phyloP scores from a whole-genome alignment of 2,113 vertebrate species.

The Etia nguti region DNA sequence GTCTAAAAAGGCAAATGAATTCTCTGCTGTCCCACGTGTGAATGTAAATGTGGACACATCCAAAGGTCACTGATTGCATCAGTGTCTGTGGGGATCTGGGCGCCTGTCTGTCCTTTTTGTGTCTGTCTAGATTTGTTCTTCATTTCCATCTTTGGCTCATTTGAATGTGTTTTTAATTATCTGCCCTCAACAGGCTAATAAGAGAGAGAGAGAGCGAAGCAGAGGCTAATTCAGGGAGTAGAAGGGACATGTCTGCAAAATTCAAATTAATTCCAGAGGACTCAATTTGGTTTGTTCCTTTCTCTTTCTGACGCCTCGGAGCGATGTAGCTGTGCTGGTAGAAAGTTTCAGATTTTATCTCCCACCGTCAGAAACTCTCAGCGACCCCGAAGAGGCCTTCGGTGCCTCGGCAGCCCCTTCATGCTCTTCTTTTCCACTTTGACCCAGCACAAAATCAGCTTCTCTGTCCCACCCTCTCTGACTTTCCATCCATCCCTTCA shows the following conservation, averaged over 20 bases:
- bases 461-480: neutral
- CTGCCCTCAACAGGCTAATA: conserved; percentile 14
- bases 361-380: neutral
- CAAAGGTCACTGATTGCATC: conserved; percentile 54
- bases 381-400: neutral
- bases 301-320: neutral
- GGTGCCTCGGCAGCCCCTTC: neutral
- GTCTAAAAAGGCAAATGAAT: conserved; percentile 25
- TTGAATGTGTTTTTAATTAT: conserved; percentile 47
- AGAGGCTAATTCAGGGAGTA: neutral
- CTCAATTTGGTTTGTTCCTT: conserved; percentile 1
- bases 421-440: neutral
- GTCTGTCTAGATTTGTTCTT: neutral
- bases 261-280: conserved; percentile 39
- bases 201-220: neutral
- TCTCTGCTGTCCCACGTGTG: neutral
- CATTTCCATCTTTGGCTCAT: conserved; percentile 44
- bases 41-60: conserved; percentile 47
- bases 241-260: neutral
- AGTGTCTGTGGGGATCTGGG: conserved; percentile 31
- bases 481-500: neutral
- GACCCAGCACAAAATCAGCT: neutral
- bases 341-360: neutral
- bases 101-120: neutral
- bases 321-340: neutral